phyloP scores from a whole-genome alignment of 37 sponge, comb jelly and placozoan species.

The Eunapius fragilis region DNA sequence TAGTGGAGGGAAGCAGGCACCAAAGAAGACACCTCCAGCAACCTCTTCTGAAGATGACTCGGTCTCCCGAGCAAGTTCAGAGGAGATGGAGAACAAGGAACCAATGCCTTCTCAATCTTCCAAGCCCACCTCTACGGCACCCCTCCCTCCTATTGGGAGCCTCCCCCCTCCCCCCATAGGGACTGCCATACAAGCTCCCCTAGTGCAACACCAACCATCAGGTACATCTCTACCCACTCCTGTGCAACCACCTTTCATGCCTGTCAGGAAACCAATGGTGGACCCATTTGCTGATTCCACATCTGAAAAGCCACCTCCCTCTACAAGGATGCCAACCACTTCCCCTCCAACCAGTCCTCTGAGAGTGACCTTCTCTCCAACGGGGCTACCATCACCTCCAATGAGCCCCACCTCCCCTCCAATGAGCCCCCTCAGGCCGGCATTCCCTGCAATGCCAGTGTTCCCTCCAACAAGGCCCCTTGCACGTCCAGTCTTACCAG shows the following conservation, averaged over 20 bases:
- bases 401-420: not conserved
- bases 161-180: not conserved
- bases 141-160: too few relatives aligned
- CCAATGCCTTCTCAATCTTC: not conserved
- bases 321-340: not conserved
- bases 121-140: not conserved
- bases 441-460: too few relatives aligned
- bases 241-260: constrained; percentile 25
- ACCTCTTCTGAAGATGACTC: constrained; percentile 54
- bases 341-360: not conserved
- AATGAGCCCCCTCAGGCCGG: not conserved
- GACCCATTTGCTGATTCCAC: constrained; percentile 37
- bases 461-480: not conserved
- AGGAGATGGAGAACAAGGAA: not conserved
- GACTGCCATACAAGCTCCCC: not conserved
- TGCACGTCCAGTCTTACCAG: not conserved
- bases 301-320: not conserved
- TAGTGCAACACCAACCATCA: not conserved
- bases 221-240: not conserved
- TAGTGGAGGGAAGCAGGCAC: constrained; percentile 18
- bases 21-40: constrained; percentile 41
- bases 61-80: not conserved
- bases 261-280: constrained; percentile 4
- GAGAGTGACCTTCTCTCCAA: constrained; percentile 8
- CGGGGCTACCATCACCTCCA: not conserved